Conservation (phyloP, 2,797 vertebrate genomes). For the Chloroceryle amazona region DNA sequence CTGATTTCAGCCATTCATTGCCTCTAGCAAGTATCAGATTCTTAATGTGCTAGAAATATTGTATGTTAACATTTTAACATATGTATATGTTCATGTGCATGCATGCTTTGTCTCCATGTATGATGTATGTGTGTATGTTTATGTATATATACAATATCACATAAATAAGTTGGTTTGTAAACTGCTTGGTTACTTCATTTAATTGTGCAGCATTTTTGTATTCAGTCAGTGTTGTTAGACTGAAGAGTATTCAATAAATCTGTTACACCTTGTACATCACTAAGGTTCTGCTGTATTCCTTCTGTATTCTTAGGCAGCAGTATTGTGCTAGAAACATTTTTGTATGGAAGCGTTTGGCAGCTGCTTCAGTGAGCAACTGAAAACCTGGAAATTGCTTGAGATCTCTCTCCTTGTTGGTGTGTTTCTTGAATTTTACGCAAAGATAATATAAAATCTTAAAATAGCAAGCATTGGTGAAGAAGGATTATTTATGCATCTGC, state of each 20-base stretch:
- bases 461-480: not conserved
- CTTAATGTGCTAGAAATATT: not conserved
- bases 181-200: not conserved
- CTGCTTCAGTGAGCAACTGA: not conserved
- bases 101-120: fast-evolving
- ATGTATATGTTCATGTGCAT: fast-evolving
- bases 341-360: not conserved
- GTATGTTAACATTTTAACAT: not conserved
- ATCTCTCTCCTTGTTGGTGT: not conserved
- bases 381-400: not conserved
- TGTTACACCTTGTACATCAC: not conserved
- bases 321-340: not conserved
- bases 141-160: not conserved
- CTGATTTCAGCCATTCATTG: not conserved
- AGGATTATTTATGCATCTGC: not conserved
- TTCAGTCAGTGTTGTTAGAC: not conserved
- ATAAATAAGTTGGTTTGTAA: not conserved
- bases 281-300: not conserved
- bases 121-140: not conserved
- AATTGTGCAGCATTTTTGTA: not conserved
- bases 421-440: not conserved
- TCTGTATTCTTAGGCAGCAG: not conserved
- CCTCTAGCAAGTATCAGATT: not conserved
- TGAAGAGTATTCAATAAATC: not conserved
- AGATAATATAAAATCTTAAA: not conserved